Evolutionary conservation across 2,113 vertebrate species (phyloP).

Genomic region (Bucco capensis): DNA sequence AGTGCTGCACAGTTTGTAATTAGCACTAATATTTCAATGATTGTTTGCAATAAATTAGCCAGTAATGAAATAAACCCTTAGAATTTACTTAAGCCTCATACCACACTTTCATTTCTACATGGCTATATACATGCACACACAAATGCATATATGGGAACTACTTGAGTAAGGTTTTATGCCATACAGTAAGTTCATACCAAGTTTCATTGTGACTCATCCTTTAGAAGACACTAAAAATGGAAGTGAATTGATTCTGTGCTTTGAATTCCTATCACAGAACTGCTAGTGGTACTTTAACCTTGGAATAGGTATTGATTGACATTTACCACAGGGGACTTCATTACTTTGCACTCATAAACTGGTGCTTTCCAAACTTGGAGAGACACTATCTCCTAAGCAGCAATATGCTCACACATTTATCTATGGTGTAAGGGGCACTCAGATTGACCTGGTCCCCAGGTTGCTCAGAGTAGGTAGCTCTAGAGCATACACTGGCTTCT

Average conservation of each 20-base stretch:
- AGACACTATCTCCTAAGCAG: not conserved
- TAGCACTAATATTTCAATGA: not conserved
- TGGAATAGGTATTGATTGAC: constrained; percentile 54
- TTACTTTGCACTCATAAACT: constrained; percentile 4
- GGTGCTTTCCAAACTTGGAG: not conserved
- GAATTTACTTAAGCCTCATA: not conserved
- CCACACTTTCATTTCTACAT: not conserved
- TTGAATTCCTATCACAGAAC: constrained; percentile 38
- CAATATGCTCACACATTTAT: not conserved
- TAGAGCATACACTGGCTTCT: not conserved
- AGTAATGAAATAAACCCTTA: not conserved
- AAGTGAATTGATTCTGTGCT: constrained; percentile 17
- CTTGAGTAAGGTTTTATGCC: not conserved
- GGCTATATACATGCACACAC: fast-evolving
- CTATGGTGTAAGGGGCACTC: not conserved
- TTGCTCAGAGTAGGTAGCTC: not conserved
- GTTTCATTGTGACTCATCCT: not conserved
- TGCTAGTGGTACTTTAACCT: constrained; percentile 32
- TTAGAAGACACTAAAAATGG: not conserved
- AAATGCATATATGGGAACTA: not conserved
- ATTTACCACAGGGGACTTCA: constrained; percentile 38
- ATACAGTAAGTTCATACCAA: not conserved
- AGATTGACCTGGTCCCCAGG: not conserved
- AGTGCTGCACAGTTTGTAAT: not conserved
- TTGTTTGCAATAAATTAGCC: not conserved